Base-by-base conservation (phyloP, 2,888 invertebrate genomes). In the Drosophila helvetica region DNA sequence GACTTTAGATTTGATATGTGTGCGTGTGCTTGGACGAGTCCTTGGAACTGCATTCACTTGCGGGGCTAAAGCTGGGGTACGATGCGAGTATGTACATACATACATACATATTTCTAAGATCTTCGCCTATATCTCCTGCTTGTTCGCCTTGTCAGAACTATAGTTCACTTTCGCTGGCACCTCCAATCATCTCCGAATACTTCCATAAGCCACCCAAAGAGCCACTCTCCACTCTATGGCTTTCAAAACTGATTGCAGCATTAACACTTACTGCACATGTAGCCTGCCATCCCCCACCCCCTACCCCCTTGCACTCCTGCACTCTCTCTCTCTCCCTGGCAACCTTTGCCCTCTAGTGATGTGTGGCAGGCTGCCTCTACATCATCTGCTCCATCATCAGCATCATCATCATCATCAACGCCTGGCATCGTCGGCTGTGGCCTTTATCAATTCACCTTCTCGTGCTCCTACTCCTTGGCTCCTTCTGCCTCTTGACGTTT, bases 211-310 rank as follows among this genome's bases (percentile, higher is more conserved):
- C 75, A 79, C 75, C 77, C 82, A 62, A 47, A 56, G 61, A 78
- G 70, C 63, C 50, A 56, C 66, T 62, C 66, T 71, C 53, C 47
- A 38, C 47, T 38, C 38, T 38, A n/a, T 38, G 47, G 59, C 54
- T 65, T 57, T 57, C 55, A n/a, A 48, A 66, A 78, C 63, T 74
- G 73, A 68, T 78, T 86, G 86, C 73, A 82, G 78, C 83, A 80
- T 82, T 79, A 83, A 86, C 80, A 82, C 86, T 83, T 77, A 68
- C 69, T 77, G 70, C 73, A 75, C 75, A 78, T 66, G 65, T 63
- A 52, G 69, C 64, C 48, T 51, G 30, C 27, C 27, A 27, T 27
- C 30, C 10, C 10, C 1, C 8, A n/a, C 3, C 30, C 6, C 22
- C 4, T 4, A 1, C 22, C 3, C 22, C 3, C 22, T 4, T 22